Evolutionary conservation across 2,797 vertebrate genomes (phyloP), one percentile per base, ranked within the genome.

Genomic region (Thunnus albacares): DNA sequence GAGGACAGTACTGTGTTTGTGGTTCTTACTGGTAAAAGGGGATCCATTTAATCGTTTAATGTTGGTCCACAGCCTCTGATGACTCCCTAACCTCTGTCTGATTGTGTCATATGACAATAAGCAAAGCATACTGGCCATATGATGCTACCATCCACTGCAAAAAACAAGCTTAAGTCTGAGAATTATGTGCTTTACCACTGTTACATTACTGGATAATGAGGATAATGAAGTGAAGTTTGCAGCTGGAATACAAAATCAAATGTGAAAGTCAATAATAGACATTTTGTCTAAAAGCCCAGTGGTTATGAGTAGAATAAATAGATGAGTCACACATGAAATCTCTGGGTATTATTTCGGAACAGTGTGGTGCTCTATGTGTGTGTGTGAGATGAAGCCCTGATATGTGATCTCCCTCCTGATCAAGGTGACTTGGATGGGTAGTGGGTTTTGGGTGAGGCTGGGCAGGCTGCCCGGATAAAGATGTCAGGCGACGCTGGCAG

Each of bases 401-500:
- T 82, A 83, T 61, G 75, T 17, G 65, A 89, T 85, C 85, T 79
- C 71, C 59, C 65, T 65, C 30, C 60, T 71, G 80, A 88, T 85
- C 26, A 82, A 82, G 85, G 82, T 80, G 81, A 75, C 77, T 88
- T 38, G 77, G 83, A 77, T 45, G 72, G 63, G 77, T 57, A 53
- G 20, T 26, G 67, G 71, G 43, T 84, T 72, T 63, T 73, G 77
- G 79, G 84, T 64, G 69, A 45, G 66, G 74, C 24, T 51, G 52
- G 83, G 73, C 77, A 64, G 41, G 49, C 74, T 80, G 87, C 81
- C 74, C 1, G 28, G 81, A 80, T 84, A 59, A 84, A 88, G 84
- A 85, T 82, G 87, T 92, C 87, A 86, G 78, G 63, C 68, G 53
- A 71, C 30, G 22, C 72, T 81, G 75, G 87, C 73, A 61, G 87